These are phyloP conservation scores for Cydia splendana DNA, from an alignment of 1,140 invertebrate species.

Conservation along the genomic window DNA sequence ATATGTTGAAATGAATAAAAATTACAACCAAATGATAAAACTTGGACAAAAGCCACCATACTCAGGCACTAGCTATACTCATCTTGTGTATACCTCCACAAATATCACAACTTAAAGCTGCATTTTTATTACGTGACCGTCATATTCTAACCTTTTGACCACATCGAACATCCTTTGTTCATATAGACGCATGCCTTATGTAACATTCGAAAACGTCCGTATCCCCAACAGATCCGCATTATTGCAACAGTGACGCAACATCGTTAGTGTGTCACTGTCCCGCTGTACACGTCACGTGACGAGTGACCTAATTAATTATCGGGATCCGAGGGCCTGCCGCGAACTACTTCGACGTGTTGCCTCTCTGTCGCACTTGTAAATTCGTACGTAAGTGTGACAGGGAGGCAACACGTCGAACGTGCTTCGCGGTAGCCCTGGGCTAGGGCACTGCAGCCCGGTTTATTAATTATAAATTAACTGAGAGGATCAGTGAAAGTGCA, in stretches of 20 bases:
- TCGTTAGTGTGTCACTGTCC: constrained; percentile 11
- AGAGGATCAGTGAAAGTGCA: neutral
- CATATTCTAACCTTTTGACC: no score
- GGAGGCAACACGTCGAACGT: no score
- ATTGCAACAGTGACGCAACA: constrained; percentile 22
- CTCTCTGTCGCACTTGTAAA: no score
- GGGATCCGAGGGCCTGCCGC: neutral
- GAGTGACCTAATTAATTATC: constrained; percentile 23
- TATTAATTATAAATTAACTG: neutral
- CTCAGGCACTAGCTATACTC: no score
- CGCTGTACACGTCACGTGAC: neutral
- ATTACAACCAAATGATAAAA: no score
- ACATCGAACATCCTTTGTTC: neutral
- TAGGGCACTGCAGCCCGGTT: neutral
- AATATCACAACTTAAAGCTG: no score
- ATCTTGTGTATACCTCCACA: no score
- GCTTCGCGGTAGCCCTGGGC: neutral
- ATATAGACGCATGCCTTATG: neutral
- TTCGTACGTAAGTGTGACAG: no score
- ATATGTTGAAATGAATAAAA: no score
- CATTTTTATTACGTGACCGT: no score
- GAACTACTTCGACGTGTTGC: no score
- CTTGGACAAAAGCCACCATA: no score
- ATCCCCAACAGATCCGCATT: neutral
- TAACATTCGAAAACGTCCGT: neutral